Evolutionary conservation across 1,140 invertebrate genomes (phyloP).

Genomic region (Drosophila malerkotliana): DNA sequence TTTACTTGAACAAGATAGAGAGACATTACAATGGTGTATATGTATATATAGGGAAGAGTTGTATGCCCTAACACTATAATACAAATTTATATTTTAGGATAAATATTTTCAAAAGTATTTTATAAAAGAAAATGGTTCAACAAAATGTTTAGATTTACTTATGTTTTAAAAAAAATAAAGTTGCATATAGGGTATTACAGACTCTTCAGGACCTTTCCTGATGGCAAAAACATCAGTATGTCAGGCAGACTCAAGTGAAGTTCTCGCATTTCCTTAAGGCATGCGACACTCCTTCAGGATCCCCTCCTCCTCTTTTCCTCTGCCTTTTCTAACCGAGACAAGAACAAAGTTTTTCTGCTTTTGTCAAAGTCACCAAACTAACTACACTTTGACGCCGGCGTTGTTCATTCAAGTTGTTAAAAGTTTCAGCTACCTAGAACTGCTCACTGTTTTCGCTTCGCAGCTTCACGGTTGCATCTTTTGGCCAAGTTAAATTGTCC

Average conservation of each 20-base stretch:
- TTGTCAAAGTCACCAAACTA: constrained; percentile 39
- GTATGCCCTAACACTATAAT: not conserved
- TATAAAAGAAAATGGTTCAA: too few species aligned
- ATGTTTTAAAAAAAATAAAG: not conserved
- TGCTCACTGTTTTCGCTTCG: constrained; percentile 21
- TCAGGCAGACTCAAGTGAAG: constrained; percentile 25
- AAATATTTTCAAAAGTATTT: too few species aligned
- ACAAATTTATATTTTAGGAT: too few species aligned
- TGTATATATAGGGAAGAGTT: not conserved
- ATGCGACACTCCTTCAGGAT: constrained; percentile 25
- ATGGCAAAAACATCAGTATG: constrained; percentile 31
- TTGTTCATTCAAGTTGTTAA: constrained; percentile 27
- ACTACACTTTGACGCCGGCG: constrained; percentile 27
- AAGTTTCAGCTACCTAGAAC: constrained; percentile 39
- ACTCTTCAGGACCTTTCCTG: constrained; percentile 1
- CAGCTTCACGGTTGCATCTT: constrained; percentile 37
- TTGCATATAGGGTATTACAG: not conserved
- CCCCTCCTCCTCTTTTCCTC: not conserved
- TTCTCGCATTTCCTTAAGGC: constrained; percentile 55
- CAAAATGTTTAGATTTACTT: too few species aligned
- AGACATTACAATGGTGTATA: not conserved
- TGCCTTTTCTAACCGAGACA: not conserved
- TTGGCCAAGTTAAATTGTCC: constrained; percentile 52
- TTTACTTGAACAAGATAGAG: not conserved
- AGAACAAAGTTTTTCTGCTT: constrained; percentile 23